Conservation (phyloP, 1,140 invertebrate species). For the Idris sp. region DNA sequence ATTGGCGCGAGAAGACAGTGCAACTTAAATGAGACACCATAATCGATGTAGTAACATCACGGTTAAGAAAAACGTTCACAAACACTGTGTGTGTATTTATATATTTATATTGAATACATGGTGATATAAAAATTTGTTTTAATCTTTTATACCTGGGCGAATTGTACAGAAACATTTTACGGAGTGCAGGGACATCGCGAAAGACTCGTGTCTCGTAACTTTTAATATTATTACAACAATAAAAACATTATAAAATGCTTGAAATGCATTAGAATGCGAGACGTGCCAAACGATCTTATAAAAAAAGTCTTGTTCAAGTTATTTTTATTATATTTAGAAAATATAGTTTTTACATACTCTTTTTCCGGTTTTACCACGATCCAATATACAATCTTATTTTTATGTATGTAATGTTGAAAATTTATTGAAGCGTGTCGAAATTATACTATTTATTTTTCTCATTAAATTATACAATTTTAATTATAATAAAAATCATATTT, state of each 20-base stretch:
- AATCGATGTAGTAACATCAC: slow-evolving; percentile 56
- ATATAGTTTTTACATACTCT: slow-evolving; percentile 52
- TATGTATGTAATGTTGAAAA: too few species aligned
- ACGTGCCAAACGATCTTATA: slow-evolving; percentile 35
- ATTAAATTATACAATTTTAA: too few species aligned
- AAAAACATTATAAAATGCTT: slow-evolving; percentile 43
- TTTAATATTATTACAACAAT: slow-evolving; percentile 33
- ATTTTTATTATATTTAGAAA: slow-evolving; percentile 41
- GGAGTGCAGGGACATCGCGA: slow-evolving; percentile 52
- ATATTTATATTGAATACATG: slow-evolving; percentile 49
- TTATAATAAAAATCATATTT: too few species aligned
- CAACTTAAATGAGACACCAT: slow-evolving; percentile 50
- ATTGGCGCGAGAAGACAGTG: slow-evolving; percentile 28
- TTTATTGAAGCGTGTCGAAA: too few species aligned
- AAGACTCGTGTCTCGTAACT: slow-evolving; percentile 42
- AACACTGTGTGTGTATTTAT: slow-evolving; percentile 49
- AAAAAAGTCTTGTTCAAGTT: slow-evolving; percentile 33
- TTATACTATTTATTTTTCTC: too few species aligned
- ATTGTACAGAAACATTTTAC: slow-evolving; percentile 70
- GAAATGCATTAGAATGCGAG: slow-evolving; percentile 37
- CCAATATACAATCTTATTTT: slow-evolving; percentile 33
- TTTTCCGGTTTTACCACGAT: slow-evolving; percentile 32
- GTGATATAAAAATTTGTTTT: slow-evolving; percentile 69
- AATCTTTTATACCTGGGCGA: slow-evolving; percentile 66
- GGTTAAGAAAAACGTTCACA: slow-evolving; percentile 55